phyloP scores from a whole-genome alignment of 2,888 invertebrate genomes.

The Anthoptus insignis region DNA sequence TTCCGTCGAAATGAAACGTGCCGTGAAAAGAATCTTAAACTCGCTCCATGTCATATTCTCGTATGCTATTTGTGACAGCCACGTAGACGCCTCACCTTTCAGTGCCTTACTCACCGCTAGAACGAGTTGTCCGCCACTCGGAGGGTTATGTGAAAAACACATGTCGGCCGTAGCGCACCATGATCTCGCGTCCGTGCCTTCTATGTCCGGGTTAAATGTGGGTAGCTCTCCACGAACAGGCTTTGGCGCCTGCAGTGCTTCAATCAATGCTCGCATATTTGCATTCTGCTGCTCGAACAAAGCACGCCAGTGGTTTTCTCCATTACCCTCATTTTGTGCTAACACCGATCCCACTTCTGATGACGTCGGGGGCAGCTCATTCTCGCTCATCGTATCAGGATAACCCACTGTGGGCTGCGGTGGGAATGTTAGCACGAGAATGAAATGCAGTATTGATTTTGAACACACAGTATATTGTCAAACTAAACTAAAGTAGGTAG shows the following conservation, averaged over 20 bases:
- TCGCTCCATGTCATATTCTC: slow-evolving; percentile 34
- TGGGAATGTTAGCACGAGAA: no score
- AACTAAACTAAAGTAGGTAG: no score
- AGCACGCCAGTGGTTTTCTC: slow-evolving; percentile 9
- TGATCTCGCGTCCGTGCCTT: slow-evolving; percentile 34
- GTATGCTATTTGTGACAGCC: slow-evolving; percentile 38
- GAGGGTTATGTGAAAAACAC: slow-evolving; percentile 5
- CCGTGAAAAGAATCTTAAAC: slow-evolving; percentile 33
- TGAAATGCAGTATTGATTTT: no score
- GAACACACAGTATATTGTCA: no score
- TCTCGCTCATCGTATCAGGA: no score
- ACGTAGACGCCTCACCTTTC: slow-evolving; percentile 38
- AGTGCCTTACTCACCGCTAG: slow-evolving; percentile 36
- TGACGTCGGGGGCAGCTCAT: no score
- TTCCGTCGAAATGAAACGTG: slow-evolving; percentile 13
- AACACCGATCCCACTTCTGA: neutral
- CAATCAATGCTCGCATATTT: slow-evolving; percentile 33
- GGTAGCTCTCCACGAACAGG: slow-evolving; percentile 24
- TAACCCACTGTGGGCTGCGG: no score
- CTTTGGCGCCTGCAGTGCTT: slow-evolving; percentile 29
- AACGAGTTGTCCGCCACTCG: slow-evolving; percentile 27
- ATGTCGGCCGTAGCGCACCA: slow-evolving; percentile 40
- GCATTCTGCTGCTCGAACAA: slow-evolving; percentile 32
- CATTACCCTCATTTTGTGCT: neutral
- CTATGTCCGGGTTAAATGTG: slow-evolving; percentile 34